Conservation (phyloP, 2,888 invertebrate species). For the Neoascia interrupta region DNA sequence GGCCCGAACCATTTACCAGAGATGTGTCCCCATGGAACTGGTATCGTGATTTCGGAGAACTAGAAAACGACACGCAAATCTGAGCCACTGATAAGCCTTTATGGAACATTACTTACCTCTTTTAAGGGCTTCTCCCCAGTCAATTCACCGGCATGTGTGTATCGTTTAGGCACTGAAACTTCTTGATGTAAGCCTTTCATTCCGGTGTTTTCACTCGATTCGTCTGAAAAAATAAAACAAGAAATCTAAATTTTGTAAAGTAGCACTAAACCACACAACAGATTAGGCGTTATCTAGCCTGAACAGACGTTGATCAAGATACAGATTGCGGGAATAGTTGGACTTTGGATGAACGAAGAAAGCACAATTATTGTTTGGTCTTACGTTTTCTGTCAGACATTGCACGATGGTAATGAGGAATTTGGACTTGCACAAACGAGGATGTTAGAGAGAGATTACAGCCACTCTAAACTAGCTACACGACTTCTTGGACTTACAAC, state of each 20-base stretch:
- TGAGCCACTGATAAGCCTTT: not conserved
- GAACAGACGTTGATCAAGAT: conserved; percentile 3
- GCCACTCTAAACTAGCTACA: no score
- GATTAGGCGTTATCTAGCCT: conserved; percentile 1
- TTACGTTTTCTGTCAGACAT: no score
- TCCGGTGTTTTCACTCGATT: not conserved
- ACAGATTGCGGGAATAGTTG: not conserved
- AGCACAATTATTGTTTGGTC: no score
- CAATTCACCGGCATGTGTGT: conserved; percentile 76
- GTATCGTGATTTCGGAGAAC: conserved; percentile 84
- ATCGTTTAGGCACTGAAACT: conserved; percentile 69
- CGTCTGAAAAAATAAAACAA: conserved; percentile 17
- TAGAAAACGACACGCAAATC: conserved; percentile 69
- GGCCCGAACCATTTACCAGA: conserved; percentile 87
- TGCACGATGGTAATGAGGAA: no score
- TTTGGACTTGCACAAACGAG: no score
- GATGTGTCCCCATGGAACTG: conserved; percentile 85
- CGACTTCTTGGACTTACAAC: no score
- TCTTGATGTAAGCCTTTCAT: conserved; percentile 18
- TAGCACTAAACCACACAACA: not conserved
- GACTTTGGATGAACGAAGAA: conserved; percentile 12
- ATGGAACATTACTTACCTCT: conserved; percentile 71
- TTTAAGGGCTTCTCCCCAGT: conserved; percentile 75
- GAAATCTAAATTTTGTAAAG: no score
- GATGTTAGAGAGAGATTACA: no score